Conservation (phyloP, 2,888 invertebrate genomes). For the Oscheius myriophilus region DNA sequence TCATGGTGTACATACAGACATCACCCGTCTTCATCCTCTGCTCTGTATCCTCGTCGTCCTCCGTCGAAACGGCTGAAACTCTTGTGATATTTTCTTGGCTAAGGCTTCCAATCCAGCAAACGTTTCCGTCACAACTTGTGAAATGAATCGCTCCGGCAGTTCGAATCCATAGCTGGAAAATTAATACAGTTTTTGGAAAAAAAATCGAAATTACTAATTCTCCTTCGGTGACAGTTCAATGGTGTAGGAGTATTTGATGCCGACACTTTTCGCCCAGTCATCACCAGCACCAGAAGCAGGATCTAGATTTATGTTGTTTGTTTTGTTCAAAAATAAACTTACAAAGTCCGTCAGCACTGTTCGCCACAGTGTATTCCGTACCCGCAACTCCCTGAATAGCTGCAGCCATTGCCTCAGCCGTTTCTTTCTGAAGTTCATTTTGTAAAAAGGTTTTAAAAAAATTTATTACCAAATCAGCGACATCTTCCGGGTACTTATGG, state of each 20-base stretch:
- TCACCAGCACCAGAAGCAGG: slow-evolving; percentile 66
- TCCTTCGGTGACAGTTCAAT: slow-evolving; percentile 59
- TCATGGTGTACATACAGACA: too few relatives aligned
- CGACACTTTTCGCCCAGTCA: slow-evolving; percentile 64
- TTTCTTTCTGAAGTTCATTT: slow-evolving; percentile 28
- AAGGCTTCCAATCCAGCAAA: slow-evolving; percentile 38
- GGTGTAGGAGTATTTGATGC: slow-evolving; percentile 66
- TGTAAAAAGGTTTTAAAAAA: slow-evolving; percentile 22
- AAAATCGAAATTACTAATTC: slow-evolving; percentile 29
- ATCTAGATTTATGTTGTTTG: slow-evolving; percentile 36
- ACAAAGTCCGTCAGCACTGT: slow-evolving; percentile 62
- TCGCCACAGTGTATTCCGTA: slow-evolving; percentile 53
- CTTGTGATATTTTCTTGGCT: slow-evolving; percentile 2
- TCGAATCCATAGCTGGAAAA: slow-evolving; percentile 49
- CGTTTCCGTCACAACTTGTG: slow-evolving; percentile 45
- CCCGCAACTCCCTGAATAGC: slow-evolving; percentile 58
- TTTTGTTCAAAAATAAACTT: slow-evolving; percentile 28
- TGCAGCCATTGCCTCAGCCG: slow-evolving; percentile 35
- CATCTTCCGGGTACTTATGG: slow-evolving; percentile 54
- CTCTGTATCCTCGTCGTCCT: too few relatives aligned
- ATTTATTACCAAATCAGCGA: slow-evolving; percentile 60
- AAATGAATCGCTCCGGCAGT: slow-evolving; percentile 49
- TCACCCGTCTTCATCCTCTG: too few relatives aligned
- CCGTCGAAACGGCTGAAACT: not conserved
- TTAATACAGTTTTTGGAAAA: not conserved